phyloP scores from a whole-genome alignment of 2,888 invertebrate species.

The Sympetrum striolatum region DNA sequence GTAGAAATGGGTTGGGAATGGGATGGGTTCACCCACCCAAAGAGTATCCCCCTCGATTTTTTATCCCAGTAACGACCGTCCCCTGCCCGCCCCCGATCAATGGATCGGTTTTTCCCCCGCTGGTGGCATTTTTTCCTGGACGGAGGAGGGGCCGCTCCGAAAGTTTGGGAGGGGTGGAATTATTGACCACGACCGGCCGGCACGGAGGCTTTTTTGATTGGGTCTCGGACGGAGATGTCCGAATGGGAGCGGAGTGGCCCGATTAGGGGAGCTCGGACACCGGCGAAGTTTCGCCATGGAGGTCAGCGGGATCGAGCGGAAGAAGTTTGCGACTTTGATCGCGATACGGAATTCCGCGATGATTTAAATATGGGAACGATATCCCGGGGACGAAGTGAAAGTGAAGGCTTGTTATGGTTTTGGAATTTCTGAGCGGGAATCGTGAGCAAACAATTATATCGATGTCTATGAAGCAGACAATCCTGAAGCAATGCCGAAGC shows the following conservation, averaged over 20 bases:
- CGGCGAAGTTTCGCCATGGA: not conserved
- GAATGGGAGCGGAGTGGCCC: slow-evolving; percentile 7
- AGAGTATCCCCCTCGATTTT: not conserved
- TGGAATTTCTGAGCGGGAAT: no score
- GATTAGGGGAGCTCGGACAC: not conserved
- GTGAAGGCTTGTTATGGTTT: no score
- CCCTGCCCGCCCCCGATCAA: slow-evolving; percentile 1
- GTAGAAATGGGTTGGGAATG: not conserved
- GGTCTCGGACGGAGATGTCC: slow-evolving; percentile 35
- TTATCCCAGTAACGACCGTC: not conserved
- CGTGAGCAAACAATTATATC: no score
- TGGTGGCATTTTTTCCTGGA: not conserved
- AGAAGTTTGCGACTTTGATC: not conserved
- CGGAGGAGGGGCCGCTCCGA: not conserved
- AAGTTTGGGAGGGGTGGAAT: slow-evolving; percentile 1
- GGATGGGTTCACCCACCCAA: not conserved
- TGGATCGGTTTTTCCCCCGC: slow-evolving; percentile 23
- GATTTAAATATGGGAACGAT: no score
- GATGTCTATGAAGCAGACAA: no score
- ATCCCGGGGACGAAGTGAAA: no score
- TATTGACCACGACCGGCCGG: slow-evolving; percentile 37
- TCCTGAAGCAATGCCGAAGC: no score
- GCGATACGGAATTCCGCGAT: no score
- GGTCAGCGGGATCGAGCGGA: not conserved
- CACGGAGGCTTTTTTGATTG: slow-evolving; percentile 16